phyloP scores from a whole-genome alignment of 2,888 invertebrate species.

The Diadegma fenestrale region DNA sequence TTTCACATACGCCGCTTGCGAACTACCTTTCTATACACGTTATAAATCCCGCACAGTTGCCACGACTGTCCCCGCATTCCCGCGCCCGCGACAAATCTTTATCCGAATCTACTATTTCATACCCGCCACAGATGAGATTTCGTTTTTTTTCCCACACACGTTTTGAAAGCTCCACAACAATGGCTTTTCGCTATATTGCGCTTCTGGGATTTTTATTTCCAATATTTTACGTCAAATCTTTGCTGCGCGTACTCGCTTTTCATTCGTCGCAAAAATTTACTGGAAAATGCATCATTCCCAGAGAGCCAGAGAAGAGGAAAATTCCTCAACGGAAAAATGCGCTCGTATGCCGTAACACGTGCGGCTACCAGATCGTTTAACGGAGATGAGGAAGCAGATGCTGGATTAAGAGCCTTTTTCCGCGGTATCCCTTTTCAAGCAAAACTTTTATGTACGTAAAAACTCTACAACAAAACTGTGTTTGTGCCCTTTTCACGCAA shows the following conservation, averaged over 20 bases:
- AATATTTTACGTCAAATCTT: neutral
- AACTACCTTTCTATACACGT: neutral
- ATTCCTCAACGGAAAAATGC: neutral
- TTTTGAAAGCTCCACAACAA: neutral
- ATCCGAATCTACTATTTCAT: neutral
- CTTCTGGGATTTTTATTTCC: neutral
- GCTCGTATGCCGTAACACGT: neutral
- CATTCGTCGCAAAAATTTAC: too few species aligned
- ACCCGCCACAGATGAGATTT: neutral
- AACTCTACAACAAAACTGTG: too few species aligned
- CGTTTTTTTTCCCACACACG: neutral
- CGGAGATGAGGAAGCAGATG: neutral
- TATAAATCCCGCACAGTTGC: constrained; percentile 35
- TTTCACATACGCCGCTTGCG: constrained; percentile 18
- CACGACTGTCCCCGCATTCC: neutral
- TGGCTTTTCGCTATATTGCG: neutral
- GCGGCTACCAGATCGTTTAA: neutral
- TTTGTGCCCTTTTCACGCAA: too few species aligned
- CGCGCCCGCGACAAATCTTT: neutral
- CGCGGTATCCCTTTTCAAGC: too few species aligned
- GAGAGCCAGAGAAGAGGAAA: too few species aligned
- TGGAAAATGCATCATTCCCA: too few species aligned
- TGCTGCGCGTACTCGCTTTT: too few species aligned
- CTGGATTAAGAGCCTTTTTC: neutral
- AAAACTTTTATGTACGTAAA: too few species aligned